Evolutionary conservation across 1,140 invertebrate genomes (phyloP), one percentile per base, ranked within the genome.

Genomic region (Drosophila melanogaster): DNA sequence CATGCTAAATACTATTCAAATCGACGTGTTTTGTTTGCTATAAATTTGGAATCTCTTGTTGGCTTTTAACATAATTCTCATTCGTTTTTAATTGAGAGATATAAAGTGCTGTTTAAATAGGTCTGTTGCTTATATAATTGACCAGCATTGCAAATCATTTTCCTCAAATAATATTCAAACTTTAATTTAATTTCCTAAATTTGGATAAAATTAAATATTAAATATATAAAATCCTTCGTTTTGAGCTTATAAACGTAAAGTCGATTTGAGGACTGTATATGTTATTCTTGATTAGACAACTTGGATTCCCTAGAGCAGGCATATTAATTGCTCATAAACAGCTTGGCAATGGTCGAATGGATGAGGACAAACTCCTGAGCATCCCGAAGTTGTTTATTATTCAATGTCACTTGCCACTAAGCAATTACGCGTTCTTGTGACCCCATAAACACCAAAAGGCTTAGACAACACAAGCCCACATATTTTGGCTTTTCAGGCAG

Each of bases 321-420:
- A 83, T 83, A 83, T 84, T 83, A 83, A 83, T 83, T 83, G 80
- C 79, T 76, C 70, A 83, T 83, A 83, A 83, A 76, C 64, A 59
- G 54, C 41, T 19, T 22, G 33, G 4, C 33, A 47, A 19, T 58
- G n/a, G n/a, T 4, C 17, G 12, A 1, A 14, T 14, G 19, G 35
- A 14, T 24, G 15, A 30, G 5, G 12, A 61, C 15, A 15, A 46
- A 37, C 41, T 38, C 61, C 33, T 19, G 22, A 17, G n/a, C 30
- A 53, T 15, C 15, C 51, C 44, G 40, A 22, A n/a, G 44, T 65
- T 85, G 67, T 74, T 85, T 85, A 85, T 85, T 85, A 85, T 85
- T 85, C 81, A 78, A 70, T 72, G 70, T 41, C 54, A 81, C 71
- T 78, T 65, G 55, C 77, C 67, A 66, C 77, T 59, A 73, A 73